A percentile compares a stretch with the other conserved stretches of the same genome.
These are phyloP conservation scores for Aradophagus sp. DNA, from an alignment of 1,140 invertebrate genomes.

Conservation along the genomic window DNA sequence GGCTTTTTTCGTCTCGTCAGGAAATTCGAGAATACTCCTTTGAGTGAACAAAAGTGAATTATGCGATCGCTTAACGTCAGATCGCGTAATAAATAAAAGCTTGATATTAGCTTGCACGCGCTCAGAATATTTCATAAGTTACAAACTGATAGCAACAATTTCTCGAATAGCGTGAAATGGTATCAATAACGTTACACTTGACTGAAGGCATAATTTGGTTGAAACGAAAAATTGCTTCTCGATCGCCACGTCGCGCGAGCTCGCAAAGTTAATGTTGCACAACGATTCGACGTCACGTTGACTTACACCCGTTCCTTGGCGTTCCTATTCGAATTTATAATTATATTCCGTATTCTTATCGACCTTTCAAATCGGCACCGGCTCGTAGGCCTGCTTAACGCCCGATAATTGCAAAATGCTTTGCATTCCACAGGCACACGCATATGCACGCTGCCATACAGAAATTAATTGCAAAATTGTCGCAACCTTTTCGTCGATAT, in stretches of 20 bases:
- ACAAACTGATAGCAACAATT: constrained; percentile 38
- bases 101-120: constrained; percentile 12
- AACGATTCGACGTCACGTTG: constrained; percentile 55
- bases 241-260: constrained; percentile 45
- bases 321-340: constrained; percentile 69
- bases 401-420: constrained; percentile 70
- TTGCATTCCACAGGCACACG: constrained; percentile 58
- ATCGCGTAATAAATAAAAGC: constrained; percentile 37
- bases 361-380: constrained; percentile 69
- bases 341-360: constrained; percentile 71
- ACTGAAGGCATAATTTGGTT: constrained; percentile 56
- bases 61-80: constrained; percentile 41
- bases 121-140: constrained; percentile 49
- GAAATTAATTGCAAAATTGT: constrained; percentile 64
- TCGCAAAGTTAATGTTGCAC: constrained; percentile 56
- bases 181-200: constrained; percentile 58
- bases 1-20: too few species aligned
- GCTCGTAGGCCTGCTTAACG: constrained; percentile 58
- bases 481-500: constrained; percentile 49
- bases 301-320: constrained; percentile 52
- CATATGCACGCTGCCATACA: constrained; percentile 37
- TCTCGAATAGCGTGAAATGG: constrained; percentile 51
- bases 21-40: constrained; percentile 17
- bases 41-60: constrained; percentile 28
- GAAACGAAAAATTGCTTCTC: constrained; percentile 57